phyloP scores from a whole-genome alignment of 1,140 invertebrate species.

The Calliphora vicina region DNA sequence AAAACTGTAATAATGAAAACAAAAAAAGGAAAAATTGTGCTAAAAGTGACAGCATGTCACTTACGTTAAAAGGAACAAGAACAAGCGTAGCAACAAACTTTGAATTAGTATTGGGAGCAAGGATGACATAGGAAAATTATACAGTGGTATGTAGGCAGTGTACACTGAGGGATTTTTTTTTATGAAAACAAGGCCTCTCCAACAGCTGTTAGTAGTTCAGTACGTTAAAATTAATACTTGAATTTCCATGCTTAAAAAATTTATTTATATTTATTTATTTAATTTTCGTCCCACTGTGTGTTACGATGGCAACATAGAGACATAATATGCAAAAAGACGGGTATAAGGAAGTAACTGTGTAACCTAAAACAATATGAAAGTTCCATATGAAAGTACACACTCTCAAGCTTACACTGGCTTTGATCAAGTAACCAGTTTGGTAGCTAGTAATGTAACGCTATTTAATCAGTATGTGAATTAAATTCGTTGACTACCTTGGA shows the following conservation, averaged over 20 bases:
- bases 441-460: too few relatives aligned
- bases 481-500: too few relatives aligned
- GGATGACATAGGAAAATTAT: background rate
- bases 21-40: background rate
- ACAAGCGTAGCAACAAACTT: background rate
- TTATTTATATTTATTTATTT: too few relatives aligned
- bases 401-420: background rate
- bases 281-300: too few relatives aligned
- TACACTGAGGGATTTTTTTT: too few relatives aligned
- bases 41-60: slow-evolving; percentile 12
- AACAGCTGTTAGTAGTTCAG: too few relatives aligned
- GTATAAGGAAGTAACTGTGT: background rate
- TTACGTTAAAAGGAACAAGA: background rate
- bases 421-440: too few relatives aligned
- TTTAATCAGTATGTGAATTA: too few relatives aligned
- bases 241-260: too few relatives aligned
- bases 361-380: background rate
- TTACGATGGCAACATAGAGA: too few relatives aligned
- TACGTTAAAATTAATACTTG: too few relatives aligned
- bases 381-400: background rate
- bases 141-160: background rate
- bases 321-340: background rate
- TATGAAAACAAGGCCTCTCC: too few relatives aligned
- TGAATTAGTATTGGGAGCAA: background rate
- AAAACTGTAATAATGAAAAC: background rate